A percentile compares a stretch with the other conserved stretches of the same genome.
These are phyloP conservation scores for Chionodraco myersi DNA, from an alignment of 2,113 vertebrate species.

Conservation along the genomic window DNA sequence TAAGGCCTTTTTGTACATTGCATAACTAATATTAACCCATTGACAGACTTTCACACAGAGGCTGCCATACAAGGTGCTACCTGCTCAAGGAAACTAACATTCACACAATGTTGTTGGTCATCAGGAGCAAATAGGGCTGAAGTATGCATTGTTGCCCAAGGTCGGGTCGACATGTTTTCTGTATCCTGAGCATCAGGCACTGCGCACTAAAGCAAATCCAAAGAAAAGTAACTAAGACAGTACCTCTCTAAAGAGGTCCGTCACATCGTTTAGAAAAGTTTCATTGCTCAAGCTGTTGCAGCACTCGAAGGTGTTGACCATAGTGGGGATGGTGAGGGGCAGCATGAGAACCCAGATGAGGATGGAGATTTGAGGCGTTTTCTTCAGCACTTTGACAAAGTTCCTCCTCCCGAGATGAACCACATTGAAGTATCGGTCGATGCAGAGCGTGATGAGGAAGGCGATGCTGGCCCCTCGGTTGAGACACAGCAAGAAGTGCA, in stretches of 20 bases:
- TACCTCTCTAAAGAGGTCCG: conserved; percentile 70
- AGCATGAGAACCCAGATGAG: conserved; percentile 80
- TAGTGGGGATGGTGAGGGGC: conserved; percentile 77
- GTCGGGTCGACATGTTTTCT: no score
- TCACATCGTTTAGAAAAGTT: neutral
- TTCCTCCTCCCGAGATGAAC: conserved; percentile 80
- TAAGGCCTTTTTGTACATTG: no score
- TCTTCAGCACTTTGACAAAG: conserved; percentile 73
- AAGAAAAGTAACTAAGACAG: neutral
- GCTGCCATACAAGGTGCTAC: no score
- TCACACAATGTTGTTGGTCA: no score
- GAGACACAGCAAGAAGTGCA: conserved; percentile 84
- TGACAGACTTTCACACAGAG: no score
- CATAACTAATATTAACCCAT: no score
- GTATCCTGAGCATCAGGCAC: no score
- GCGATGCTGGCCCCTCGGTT: conserved; percentile 84
- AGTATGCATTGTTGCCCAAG: no score
- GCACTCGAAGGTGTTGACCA: conserved; percentile 77
- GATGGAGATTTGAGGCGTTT: conserved; percentile 66
- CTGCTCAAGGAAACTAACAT: no score
- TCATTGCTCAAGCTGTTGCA: conserved; percentile 71
- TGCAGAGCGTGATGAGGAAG: conserved; percentile 84
- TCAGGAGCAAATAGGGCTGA: no score
- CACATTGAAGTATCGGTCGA: conserved; percentile 86
- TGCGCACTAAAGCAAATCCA: no score